Evolutionary conservation across 2,113 vertebrate species (phyloP).

Genomic region (Rafetus swinhoei): DNA sequence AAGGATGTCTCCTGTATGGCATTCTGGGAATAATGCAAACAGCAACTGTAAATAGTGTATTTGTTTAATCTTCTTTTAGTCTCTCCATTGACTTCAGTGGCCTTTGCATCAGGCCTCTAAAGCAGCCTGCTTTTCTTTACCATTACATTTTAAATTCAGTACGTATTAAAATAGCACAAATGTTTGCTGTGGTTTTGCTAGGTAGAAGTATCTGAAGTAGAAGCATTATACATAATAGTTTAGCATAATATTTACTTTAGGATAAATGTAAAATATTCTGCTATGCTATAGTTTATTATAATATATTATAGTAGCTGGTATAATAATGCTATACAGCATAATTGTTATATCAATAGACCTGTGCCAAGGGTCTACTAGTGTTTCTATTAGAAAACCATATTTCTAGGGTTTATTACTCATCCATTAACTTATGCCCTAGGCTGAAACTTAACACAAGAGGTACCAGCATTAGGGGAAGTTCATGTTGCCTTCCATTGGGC

Average conservation of each 20-base stretch:
- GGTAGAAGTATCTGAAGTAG: not conserved
- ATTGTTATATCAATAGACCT: constrained; percentile 18
- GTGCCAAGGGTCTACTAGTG: constrained; percentile 24
- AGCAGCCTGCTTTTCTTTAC: not conserved
- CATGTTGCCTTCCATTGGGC: constrained; percentile 29
- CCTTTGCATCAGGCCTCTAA: constrained; percentile 6
- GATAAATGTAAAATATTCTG: constrained; percentile 28
- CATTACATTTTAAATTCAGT: constrained; percentile 33
- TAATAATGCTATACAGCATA: constrained; percentile 17
- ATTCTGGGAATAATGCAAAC: not conserved
- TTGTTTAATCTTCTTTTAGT: constrained; percentile 25
- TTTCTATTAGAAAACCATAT: constrained; percentile 51
- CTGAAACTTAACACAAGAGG: constrained; percentile 21
- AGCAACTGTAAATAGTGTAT: not conserved
- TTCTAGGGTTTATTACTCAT: constrained; percentile 47
- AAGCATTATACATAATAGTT: not conserved
- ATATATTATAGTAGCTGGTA: constrained; percentile 35
- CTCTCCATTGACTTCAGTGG: not conserved
- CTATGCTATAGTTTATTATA: constrained; percentile 23
- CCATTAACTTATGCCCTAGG: constrained; percentile 37
- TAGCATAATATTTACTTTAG: constrained; percentile 49
- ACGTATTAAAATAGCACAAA: constrained; percentile 9
- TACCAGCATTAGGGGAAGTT: constrained; percentile 41
- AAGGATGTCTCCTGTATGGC: not conserved
- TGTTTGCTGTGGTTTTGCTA: constrained; percentile 14